A percentile compares a stretch with the other conserved stretches of the same genome.
Evolutionary conservation across 2,797 vertebrate species (phyloP).

Genomic region (Urophycis tenuis): DNA sequence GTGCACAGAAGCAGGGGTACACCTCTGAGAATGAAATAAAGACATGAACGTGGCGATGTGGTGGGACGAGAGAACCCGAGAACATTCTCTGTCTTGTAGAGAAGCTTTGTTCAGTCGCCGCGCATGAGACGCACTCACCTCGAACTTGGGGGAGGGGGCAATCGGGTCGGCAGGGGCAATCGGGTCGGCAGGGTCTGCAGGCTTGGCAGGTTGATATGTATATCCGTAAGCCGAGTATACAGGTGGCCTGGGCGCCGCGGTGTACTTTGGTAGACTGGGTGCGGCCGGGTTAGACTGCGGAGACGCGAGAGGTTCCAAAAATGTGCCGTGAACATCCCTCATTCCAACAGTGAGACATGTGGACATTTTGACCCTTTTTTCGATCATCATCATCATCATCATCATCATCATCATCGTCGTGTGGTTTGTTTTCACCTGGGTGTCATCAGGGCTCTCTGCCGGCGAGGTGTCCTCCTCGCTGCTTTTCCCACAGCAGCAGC

Average conservation of each 20-base stretch:
- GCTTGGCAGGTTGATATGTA: no score
- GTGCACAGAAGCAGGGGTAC: not conserved
- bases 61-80: not conserved
- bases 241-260: not conserved
- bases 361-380: no score
- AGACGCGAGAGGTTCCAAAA: not conserved
- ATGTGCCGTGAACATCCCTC: not conserved
- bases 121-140: not conserved
- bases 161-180: no score
- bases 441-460: not conserved
- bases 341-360: not conserved
- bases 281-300: no score
- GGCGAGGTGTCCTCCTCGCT: not conserved
- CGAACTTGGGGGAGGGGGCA: not conserved
- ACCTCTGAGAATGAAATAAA: not conserved
- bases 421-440: not conserved
- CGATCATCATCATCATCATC: no score
- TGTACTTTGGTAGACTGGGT: not conserved
- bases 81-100: not conserved
- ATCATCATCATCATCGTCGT: no score
- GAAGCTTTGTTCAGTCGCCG: not conserved
- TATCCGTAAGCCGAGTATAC: no score
- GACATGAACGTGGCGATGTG: not conserved
- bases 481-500: slow-evolving; percentile 19
- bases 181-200: no score